Evolutionary conservation across 2,797 vertebrate genomes (phyloP).

Genomic region (Mastacembelus armatus): DNA sequence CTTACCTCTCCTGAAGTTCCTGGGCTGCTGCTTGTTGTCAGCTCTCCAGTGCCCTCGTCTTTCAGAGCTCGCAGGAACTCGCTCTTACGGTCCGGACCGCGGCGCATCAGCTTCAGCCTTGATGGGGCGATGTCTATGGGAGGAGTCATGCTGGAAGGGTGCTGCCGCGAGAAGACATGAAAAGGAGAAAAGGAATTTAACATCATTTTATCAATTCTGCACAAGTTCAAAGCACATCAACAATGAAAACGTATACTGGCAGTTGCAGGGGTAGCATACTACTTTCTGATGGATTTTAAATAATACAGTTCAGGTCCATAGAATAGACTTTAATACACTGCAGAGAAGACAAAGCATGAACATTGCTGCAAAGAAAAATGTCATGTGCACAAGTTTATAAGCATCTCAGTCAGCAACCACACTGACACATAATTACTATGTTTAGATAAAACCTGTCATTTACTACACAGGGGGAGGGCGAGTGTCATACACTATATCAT

Average conservation of each 20-base stretch:
- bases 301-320: too few species aligned
- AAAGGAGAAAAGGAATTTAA: background rate
- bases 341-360: background rate
- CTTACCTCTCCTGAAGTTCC: conserved; percentile 93
- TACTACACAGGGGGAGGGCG: conserved; percentile 1
- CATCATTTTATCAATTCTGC: background rate
- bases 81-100: conserved; percentile 95
- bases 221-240: background rate
- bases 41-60: conserved; percentile 93
- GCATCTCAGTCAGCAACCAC: conserved; percentile 27
- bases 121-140: conserved; percentile 96
- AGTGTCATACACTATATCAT: background rate
- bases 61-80: conserved; percentile 97
- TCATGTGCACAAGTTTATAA: conserved; percentile 9
- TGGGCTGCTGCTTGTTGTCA: conserved; percentile 91
- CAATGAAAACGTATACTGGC: too few species aligned
- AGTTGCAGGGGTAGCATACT: too few species aligned
- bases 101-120: conserved; percentile 96
- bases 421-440: conserved; percentile 48
- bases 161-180: conserved; percentile 72
- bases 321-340: background rate
- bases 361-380: conserved; percentile 11
- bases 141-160: conserved; percentile 95
- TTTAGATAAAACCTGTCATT: conserved; percentile 55
- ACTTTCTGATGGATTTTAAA: too few species aligned